phyloP scores from a whole-genome alignment of 2,113 vertebrate species.

The Pterocles orientalis region DNA sequence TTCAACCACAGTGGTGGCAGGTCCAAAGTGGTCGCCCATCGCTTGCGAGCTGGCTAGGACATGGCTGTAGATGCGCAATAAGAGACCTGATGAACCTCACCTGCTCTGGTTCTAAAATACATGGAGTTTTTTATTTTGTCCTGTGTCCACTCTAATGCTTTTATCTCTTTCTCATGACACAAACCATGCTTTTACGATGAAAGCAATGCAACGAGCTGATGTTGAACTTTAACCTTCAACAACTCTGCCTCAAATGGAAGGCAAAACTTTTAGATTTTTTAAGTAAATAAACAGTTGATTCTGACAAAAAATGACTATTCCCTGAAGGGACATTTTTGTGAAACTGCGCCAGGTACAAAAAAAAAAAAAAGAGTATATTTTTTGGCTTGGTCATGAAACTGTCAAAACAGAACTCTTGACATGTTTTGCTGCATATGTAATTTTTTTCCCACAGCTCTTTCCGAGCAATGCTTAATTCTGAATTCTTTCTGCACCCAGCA shows the following conservation, averaged over 20 bases:
- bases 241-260: slow-evolving; percentile 28
- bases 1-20: fast-evolving
- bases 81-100: not conserved
- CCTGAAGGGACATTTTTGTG: slow-evolving; percentile 57
- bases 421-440: slow-evolving; percentile 64
- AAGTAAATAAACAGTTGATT: slow-evolving; percentile 70
- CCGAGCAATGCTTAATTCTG: slow-evolving; percentile 4
- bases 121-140: not conserved
- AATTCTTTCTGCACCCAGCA: slow-evolving; percentile 29
- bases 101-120: not conserved
- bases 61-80: fast-evolving
- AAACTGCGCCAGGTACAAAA: slow-evolving; percentile 57
- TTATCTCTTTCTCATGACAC: not conserved
- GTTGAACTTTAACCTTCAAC: slow-evolving; percentile 48
- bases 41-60: fast-evolving
- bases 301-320: slow-evolving; percentile 53
- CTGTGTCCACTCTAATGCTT: not conserved
- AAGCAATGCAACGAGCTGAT: not conserved
- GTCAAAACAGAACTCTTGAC: slow-evolving; percentile 59
- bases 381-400: slow-evolving; percentile 61
- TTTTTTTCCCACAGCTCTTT: slow-evolving; percentile 63
- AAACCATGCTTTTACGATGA: not conserved
- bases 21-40: not conserved
- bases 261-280: slow-evolving; percentile 60
- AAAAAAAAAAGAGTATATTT: slow-evolving; percentile 57